Evolutionary conservation across 2,113 vertebrate species (phyloP).

Genomic region (Pteruthius melanotis): DNA sequence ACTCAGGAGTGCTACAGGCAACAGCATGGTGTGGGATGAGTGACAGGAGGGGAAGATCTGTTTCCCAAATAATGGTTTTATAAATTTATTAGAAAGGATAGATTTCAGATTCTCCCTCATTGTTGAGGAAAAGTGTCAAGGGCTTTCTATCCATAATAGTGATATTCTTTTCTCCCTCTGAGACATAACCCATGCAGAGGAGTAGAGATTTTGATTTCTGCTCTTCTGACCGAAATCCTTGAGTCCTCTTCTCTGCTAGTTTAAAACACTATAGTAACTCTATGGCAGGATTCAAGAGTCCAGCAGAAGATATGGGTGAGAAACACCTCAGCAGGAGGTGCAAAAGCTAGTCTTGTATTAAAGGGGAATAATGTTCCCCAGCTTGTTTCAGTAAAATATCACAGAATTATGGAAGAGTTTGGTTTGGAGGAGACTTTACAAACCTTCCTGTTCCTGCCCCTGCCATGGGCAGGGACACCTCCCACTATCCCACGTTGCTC

Average conservation of each 20-base stretch:
- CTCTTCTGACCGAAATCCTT: neutral
- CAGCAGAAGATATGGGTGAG: neutral
- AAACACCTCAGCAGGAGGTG: neutral
- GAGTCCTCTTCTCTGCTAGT: neutral
- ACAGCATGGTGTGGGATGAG: neutral
- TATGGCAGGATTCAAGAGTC: neutral
- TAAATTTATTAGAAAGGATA: neutral
- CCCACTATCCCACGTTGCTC: fast-evolving
- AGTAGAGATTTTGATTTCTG: neutral
- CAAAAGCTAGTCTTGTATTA: neutral
- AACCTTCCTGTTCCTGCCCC: fast-evolving
- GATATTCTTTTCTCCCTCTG: neutral
- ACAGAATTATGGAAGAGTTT: neutral
- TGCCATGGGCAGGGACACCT: neutral
- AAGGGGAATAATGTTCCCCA: neutral
- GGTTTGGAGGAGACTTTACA: neutral
- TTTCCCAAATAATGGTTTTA: neutral
- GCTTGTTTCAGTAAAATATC: neutral
- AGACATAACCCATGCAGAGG: neutral
- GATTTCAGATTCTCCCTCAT: neutral
- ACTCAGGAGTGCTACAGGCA: neutral
- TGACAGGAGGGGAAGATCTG: neutral
- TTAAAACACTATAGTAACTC: neutral
- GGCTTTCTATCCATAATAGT: neutral
- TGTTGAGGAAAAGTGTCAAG: neutral